Evolutionary conservation across 2,113 vertebrate species (phyloP), one percentile per base, ranked within the genome.

Genomic region (Stercorarius parasiticus): DNA sequence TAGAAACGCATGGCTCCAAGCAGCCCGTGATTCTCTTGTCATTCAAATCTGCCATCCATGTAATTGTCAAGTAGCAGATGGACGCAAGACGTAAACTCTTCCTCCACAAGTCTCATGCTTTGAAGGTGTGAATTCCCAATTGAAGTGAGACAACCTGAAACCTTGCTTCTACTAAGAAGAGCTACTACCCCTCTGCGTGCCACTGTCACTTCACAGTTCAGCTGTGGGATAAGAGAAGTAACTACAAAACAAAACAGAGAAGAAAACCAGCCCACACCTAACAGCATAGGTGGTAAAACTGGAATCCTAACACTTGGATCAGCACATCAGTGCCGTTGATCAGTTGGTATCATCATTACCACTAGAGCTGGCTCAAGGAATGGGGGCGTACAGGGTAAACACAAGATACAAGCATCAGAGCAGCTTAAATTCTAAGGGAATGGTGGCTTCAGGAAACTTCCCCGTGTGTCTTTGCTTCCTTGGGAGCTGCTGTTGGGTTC

Each of bases 121-220:
- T 83, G 71, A 66, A 91, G 59, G 17, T 81, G 34, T 77, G 27
- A 66, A 77, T 87, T 65, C 66, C 26, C 22, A 69, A 3, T 5
- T 86, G 34, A 94, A 66, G 19, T 53, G 38, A 90, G 27, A 42
- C 32, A 84, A 65, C 26, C 6, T n/a, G 36, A 90, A 82, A 17
- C 34, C 30, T 30, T 82, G 52, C 47, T 93, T 90, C 58, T 92
- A 2, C n/a, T 88, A 9, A 49, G 72, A 83, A 82, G 47, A 86
- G 15, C 4, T 3, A 5, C 61, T 52, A 0, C 32, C 12, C 27
- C 20, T 30, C 66, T 1, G 1, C 40, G 27, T 47, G 27, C 22
- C 34, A 15, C 29, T 81, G 26, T 42, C 8, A 3, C 45, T 92
- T 88, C 38, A 40, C 7, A n/a, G 30, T 62, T 77, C 36, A 71